These are phyloP conservation scores for Hippoglossus stenolepis DNA, from an alignment of 2,113 vertebrate species.

Conservation along the genomic window DNA sequence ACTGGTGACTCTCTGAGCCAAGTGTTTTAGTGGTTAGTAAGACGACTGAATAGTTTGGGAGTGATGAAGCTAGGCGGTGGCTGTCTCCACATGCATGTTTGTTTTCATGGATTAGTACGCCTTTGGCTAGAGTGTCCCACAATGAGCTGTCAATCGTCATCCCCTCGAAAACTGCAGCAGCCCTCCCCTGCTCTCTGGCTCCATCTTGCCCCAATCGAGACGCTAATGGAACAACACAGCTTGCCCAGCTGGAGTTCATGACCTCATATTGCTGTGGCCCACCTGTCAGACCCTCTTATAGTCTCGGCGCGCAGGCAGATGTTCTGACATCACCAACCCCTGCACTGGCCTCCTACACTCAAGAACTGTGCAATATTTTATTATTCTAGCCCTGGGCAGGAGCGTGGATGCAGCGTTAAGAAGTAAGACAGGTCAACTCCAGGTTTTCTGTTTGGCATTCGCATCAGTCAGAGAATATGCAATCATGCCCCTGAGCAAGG, in stretches of 20 bases:
- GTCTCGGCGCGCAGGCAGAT: slow-evolving; percentile 69
- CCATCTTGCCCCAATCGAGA: slow-evolving; percentile 51
- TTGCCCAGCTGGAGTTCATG: slow-evolving; percentile 74
- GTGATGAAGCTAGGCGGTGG: slow-evolving; percentile 73
- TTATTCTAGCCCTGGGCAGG: slow-evolving; percentile 55
- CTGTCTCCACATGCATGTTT: slow-evolving; percentile 74
- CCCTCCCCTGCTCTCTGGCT: slow-evolving; percentile 52
- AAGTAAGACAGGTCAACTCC: slow-evolving; percentile 56
- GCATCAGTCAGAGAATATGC: slow-evolving; percentile 53
- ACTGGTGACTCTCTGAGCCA: slow-evolving; percentile 36
- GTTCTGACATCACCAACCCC: slow-evolving; percentile 75
- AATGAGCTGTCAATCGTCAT: slow-evolving; percentile 69
- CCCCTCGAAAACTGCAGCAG: slow-evolving; percentile 37
- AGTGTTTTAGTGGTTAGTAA: slow-evolving; percentile 44
- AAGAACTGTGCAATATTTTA: slow-evolving; percentile 49
- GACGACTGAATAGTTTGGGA: slow-evolving; percentile 66
- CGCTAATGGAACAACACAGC: slow-evolving; percentile 68
- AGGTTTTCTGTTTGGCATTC: slow-evolving; percentile 62
- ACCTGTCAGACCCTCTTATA: slow-evolving; percentile 77
- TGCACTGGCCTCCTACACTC: slow-evolving; percentile 52
- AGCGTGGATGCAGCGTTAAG: slow-evolving; percentile 40
- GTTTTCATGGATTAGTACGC: slow-evolving; percentile 71
- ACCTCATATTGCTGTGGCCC: slow-evolving; percentile 71
- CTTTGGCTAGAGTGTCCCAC: slow-evolving; percentile 59
- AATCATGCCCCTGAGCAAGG: slow-evolving; percentile 56